Conservation (phyloP, 2,797 vertebrate species). For the Smutsia temminckii region DNA sequence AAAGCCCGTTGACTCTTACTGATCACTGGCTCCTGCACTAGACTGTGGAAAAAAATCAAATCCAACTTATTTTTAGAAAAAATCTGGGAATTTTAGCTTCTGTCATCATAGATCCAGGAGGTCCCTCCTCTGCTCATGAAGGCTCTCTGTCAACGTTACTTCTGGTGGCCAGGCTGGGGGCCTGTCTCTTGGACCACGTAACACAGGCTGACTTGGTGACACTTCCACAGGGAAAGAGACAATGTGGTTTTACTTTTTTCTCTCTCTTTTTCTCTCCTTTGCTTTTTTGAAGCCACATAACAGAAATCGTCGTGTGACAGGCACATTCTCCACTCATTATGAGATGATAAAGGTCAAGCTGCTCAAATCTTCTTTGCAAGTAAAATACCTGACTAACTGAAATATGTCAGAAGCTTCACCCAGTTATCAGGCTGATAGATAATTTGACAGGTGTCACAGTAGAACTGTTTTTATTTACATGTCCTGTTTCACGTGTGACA, state of each 20-base stretch:
- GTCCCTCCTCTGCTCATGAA: neutral
- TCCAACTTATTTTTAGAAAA: neutral
- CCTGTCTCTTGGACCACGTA: neutral
- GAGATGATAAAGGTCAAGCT: constrained; percentile 71
- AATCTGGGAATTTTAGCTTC: neutral
- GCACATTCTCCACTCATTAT: constrained; percentile 43
- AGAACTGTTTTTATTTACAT: constrained; percentile 33
- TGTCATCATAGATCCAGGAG: neutral
- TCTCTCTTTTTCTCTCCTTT: too few relatives aligned
- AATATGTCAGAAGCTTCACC: constrained; percentile 31
- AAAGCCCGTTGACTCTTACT: neutral
- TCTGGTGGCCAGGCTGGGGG: neutral
- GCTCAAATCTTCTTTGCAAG: constrained; percentile 63
- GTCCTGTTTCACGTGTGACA: neutral
- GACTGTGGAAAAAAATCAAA: neutral
- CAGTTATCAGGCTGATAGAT: constrained; percentile 45
- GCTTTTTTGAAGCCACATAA: constrained; percentile 40
- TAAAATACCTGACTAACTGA: constrained; percentile 19
- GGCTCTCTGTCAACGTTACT: neutral
- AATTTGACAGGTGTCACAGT: constrained; percentile 11
- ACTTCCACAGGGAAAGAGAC: constrained; percentile 55
- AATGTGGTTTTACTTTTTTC: neutral
- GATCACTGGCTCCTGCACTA: neutral
- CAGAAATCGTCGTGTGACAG: neutral
- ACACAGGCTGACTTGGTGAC: neutral